Evolutionary conservation across 2,113 vertebrate species (phyloP), one percentile per base, ranked within the genome.

Genomic region (Pteruthius melanotis): DNA sequence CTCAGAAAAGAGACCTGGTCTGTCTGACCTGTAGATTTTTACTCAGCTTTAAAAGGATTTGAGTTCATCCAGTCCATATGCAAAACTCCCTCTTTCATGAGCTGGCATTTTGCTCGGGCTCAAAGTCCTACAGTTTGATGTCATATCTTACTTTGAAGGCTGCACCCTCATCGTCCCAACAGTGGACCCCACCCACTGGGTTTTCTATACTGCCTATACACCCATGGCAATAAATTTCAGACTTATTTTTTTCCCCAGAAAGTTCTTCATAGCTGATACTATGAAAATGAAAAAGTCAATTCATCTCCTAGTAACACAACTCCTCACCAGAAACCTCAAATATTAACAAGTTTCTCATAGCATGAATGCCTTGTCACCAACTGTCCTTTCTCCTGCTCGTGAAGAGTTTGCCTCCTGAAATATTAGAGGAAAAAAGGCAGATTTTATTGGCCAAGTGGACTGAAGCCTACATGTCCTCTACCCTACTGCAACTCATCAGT

Each of bases 291-390:
- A 83, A 90, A 93, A 65, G 54, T 65, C 35, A 88, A 57, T n/a
- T 85, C 9, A 80, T 45, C 24, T 92, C 37, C 28, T 70, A 37
- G 10, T 1, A 3, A 70, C n/a, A 40, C 23, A 92, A 30, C 30
- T 93, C 40, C 37, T 79, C 71, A 76, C 35, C 53, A 85, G 40
- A 87, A 93, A 82, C 78, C 66, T 90, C 78, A 95, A 95, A 65
- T 60, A 82, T 66, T 89, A 95, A 63, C 63, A 93, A 92, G 72
- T 40, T 90, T 83, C 72, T 93, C 83, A 83, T 40, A 81, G 72
- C 52, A 63, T 20, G 12, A 78, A 86, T 77, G 60, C 52, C 39
- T 94, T 83, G 35, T 86, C 79, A 92, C 33, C 54, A 86, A 40
- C 45, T 47, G 30, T 77, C 37, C 35, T 69, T 77, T 78, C 74